phyloP scores from a whole-genome alignment of 2,113 vertebrate species.

The Ellobius talpinus region DNA sequence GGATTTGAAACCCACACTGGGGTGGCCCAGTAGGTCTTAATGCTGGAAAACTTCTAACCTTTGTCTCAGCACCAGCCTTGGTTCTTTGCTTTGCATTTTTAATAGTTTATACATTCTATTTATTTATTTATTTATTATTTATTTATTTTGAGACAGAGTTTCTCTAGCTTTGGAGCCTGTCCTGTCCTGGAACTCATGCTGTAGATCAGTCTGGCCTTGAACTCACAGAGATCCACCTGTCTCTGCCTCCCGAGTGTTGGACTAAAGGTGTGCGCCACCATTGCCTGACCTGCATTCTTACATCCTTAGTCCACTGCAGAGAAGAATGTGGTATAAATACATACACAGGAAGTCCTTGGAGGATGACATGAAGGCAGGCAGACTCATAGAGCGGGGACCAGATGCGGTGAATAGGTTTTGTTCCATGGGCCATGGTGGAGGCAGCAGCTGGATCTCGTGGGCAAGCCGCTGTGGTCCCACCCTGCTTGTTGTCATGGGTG shows the following conservation, averaged over 20 bases:
- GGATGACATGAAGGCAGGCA: not conserved
- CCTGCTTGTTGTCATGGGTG: not conserved
- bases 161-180: no score
- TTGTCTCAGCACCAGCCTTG: not conserved
- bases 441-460: not conserved
- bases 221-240: no score
- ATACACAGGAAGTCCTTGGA: not conserved
- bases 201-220: no score
- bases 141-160: no score
- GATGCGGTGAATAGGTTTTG: not conserved
- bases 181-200: no score
- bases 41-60: not conserved
- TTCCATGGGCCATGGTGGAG: not conserved
- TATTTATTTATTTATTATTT: no score
- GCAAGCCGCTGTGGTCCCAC: not conserved
- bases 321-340: slow-evolving; percentile 8
- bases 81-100: not conserved
- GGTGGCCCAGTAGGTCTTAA: not conserved
- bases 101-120: not conserved
- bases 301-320: slow-evolving; percentile 44
- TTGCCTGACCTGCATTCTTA: not conserved
- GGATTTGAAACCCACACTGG: not conserved
- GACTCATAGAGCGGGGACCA: not conserved
- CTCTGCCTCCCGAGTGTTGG: no score
- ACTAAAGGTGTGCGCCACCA: no score